Percentiles rank a stretch among this genome's conserved stretches.
Conservation (phyloP, 2,113 vertebrate species). For the Toxostoma redivivum region DNA sequence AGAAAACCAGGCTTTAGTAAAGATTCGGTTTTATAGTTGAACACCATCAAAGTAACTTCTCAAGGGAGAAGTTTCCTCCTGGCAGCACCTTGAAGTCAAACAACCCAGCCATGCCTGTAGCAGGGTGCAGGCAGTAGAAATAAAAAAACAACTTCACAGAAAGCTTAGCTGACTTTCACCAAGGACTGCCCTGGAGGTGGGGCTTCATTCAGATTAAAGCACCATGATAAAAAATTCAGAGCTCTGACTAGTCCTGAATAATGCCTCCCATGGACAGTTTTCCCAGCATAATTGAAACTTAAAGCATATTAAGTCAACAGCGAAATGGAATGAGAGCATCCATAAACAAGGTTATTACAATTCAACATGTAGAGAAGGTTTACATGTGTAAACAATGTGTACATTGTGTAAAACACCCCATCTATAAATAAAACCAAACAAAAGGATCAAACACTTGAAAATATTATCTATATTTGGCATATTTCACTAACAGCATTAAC, state of each 20-base stretch:
- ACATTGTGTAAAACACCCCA: neutral
- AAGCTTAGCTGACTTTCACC: neutral
- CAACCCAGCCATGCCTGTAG: neutral
- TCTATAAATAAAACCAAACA: fast-evolving
- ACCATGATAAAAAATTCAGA: neutral
- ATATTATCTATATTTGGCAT: fast-evolving
- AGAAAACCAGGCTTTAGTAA: neutral
- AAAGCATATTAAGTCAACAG: neutral
- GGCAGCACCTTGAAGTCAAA: neutral
- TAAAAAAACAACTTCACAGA: neutral
- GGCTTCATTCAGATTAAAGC: neutral
- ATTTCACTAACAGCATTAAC: neutral
- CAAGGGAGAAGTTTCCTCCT: neutral
- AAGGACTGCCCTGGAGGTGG: neutral
- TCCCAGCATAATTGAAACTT: neutral
- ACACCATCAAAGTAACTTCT: neutral
- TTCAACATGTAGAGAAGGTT: fast-evolving
- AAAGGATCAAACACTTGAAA: neutral
- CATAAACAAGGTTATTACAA: neutral
- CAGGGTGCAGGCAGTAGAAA: neutral
- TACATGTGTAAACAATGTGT: too few species aligned
- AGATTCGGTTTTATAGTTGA: neutral
- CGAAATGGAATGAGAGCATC: neutral
- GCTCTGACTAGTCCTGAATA: neutral
- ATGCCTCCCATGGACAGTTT: fast-evolving